These are phyloP conservation scores for Hemitrygon akajei DNA, from an alignment of 2,797 vertebrate species.

Conservation along the genomic window DNA sequence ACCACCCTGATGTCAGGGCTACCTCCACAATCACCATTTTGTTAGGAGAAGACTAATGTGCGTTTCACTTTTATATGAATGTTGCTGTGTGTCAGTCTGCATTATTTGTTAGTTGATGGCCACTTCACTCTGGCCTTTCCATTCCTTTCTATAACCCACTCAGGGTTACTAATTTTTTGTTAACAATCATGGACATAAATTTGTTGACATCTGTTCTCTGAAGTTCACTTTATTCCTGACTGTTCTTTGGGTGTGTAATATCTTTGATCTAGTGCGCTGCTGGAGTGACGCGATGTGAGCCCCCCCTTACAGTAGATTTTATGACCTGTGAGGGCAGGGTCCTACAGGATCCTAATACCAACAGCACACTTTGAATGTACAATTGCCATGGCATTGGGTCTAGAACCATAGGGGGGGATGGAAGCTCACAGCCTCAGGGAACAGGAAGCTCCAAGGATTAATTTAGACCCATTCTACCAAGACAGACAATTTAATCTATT, in stretches of 20 bases:
- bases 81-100: not conserved
- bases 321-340: not conserved
- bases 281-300: not conserved
- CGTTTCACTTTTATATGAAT: not conserved
- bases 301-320: not conserved
- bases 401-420: not conserved
- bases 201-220: not conserved
- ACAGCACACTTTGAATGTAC: not conserved
- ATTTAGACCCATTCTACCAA: constrained; percentile 72
- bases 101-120: not conserved
- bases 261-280: not conserved
- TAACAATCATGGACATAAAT: not conserved
- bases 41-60: not conserved
- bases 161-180: not conserved
- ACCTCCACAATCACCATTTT: no score
- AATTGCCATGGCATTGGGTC: not conserved
- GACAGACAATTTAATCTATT: constrained; percentile 77
- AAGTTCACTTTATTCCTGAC: not conserved
- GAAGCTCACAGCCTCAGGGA: not conserved
- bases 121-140: not conserved
- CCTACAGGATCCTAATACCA: not conserved
- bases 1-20: not conserved
- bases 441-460: constrained; percentile 49
- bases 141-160: not conserved
- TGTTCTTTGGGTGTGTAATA: not conserved